phyloP scores from a whole-genome alignment of 2,797 vertebrate genomes.

The Eulemur coronatus region DNA sequence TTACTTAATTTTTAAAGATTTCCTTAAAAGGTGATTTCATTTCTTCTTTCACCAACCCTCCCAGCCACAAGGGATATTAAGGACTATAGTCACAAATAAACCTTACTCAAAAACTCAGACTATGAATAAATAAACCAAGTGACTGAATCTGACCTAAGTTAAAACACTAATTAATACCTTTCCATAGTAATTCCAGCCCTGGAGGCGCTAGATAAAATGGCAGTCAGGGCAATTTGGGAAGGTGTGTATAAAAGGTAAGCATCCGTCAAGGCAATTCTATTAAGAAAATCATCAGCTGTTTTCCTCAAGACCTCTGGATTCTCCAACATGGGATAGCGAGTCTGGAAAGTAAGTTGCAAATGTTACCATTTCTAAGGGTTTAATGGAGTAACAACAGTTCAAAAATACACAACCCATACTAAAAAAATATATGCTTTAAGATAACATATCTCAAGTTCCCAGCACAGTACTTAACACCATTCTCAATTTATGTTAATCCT shows the following conservation, averaged over 20 bases:
- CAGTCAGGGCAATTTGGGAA: constrained; percentile 94
- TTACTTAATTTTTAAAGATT: constrained; percentile 8
- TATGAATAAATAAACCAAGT: background rate
- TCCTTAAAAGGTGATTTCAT: constrained; percentile 36
- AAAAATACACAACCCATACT: constrained; percentile 1
- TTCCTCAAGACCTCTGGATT: constrained; percentile 96
- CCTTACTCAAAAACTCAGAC: constrained; percentile 16
- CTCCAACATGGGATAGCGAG: constrained; percentile 92
- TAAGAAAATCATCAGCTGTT: constrained; percentile 95
- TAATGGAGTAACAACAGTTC: background rate
- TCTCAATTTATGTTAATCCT: background rate
- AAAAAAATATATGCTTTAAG: background rate
- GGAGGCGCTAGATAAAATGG: constrained; percentile 92
- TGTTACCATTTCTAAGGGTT: constrained; percentile 47
- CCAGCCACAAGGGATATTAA: background rate
- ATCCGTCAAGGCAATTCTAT: constrained; percentile 91
- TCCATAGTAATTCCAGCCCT: constrained; percentile 95
- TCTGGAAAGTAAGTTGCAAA: constrained; percentile 85
- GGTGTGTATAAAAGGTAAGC: constrained; percentile 94
- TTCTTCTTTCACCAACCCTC: constrained; percentile 15
- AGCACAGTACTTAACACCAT: background rate
- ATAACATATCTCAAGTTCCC: background rate
- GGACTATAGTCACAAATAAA: background rate
- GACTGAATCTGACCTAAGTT: background rate
- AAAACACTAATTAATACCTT: constrained; percentile 85